A percentile compares a stretch with the other conserved stretches of the same genome.
Conservation (phyloP, 2,888 invertebrate species). For the Cynaeus angustus region DNA sequence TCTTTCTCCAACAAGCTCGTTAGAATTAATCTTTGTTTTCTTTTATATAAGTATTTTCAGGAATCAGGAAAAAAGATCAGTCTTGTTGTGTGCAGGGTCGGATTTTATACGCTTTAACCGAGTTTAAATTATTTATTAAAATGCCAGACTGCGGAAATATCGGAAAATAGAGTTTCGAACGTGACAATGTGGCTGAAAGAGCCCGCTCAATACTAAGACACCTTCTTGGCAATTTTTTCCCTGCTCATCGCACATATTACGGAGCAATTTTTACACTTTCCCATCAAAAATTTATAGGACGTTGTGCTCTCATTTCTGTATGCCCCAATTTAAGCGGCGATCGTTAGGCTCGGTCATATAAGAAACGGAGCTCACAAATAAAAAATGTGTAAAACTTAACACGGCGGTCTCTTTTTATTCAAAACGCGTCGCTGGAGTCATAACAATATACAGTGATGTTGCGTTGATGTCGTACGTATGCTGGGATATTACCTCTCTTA, state of each 20-base stretch:
- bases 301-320: conserved; percentile 34
- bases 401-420: conserved; percentile 28
- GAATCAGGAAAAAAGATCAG: conserved; percentile 22
- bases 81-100: conserved; percentile 11
- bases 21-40: conserved; percentile 42
- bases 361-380: conserved; percentile 36
- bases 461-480: conserved; percentile 14
- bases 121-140: conserved; percentile 45
- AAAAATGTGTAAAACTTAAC: conserved; percentile 44
- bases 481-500: too few relatives aligned
- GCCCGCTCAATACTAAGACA: conserved; percentile 18
- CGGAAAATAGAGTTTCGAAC: conserved; percentile 41
- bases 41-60: conserved; percentile 9
- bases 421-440: conserved; percentile 26
- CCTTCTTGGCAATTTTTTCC: conserved; percentile 20
- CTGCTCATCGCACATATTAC: conserved; percentile 28
- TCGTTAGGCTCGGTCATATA: conserved; percentile 33
- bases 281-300: conserved; percentile 35
- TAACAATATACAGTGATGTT: conserved; percentile 24
- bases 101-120: conserved; percentile 16
- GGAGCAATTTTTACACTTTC: conserved; percentile 38
- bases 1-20: conserved; percentile 38
- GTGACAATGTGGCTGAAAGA: conserved; percentile 35
- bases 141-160: conserved; percentile 32
- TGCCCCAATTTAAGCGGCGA: conserved; percentile 21